Conservation (phyloP, 2,888 invertebrate species). For the Cantharis lateralis region DNA sequence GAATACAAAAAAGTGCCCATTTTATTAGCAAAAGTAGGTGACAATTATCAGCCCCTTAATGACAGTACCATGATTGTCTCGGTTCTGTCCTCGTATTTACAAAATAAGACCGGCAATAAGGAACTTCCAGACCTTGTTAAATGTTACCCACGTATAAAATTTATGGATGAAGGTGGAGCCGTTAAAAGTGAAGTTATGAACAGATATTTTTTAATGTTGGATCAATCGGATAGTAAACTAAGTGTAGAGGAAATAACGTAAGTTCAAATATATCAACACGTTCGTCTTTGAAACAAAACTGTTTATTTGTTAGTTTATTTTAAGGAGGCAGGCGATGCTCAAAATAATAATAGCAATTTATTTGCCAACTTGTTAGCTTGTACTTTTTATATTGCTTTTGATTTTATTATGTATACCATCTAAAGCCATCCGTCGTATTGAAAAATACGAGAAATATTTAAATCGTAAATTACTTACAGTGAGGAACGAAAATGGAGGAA, state of each 20-base stretch:
- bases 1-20: constrained; percentile 95
- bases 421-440: too few relatives aligned
- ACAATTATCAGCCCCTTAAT: constrained; percentile 82
- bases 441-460: too few relatives aligned
- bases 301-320: too few relatives aligned
- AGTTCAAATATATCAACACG: constrained; percentile 42
- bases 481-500: constrained; percentile 93
- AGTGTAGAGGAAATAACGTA: constrained; percentile 65
- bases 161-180: constrained; percentile 69
- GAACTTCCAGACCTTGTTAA: constrained; percentile 72
- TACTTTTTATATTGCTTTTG: too few relatives aligned
- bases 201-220: constrained; percentile 86
- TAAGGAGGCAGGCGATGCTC: too few relatives aligned
- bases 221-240: constrained; percentile 60
- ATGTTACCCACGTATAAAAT: constrained; percentile 76
- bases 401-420: too few relatives aligned
- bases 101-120: constrained; percentile 59
- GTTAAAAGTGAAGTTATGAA: constrained; percentile 78
- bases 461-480: constrained; percentile 59
- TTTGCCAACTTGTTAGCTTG: too few relatives aligned
- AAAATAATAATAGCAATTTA: too few relatives aligned
- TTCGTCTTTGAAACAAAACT: too few relatives aligned
- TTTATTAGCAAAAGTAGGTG: constrained; percentile 73
- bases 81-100: constrained; percentile 76
- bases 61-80: constrained; percentile 96